Evolutionary conservation across 2,113 vertebrate genomes (phyloP).

Genomic region (Mystacornis crossleyi): DNA sequence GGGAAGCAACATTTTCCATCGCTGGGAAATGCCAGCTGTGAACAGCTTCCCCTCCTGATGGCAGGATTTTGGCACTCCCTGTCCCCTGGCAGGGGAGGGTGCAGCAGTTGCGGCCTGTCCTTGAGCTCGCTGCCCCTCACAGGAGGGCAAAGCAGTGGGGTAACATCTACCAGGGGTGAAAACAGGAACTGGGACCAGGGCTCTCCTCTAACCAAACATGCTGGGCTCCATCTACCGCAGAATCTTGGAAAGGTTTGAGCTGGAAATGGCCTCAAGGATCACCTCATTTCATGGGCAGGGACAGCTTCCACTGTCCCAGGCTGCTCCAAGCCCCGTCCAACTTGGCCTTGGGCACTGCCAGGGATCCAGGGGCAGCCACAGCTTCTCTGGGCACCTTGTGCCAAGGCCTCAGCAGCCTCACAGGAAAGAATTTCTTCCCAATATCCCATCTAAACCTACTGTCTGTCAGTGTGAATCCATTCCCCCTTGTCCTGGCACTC

Average conservation of each 20-base stretch:
- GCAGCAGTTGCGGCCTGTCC: no score
- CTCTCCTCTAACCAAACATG: background rate
- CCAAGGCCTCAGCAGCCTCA: accelerated
- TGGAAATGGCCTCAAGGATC: background rate
- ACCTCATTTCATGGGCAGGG: background rate
- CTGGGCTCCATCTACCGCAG: background rate
- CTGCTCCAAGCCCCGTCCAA: accelerated
- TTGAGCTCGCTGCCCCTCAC: background rate
- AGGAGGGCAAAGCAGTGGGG: background rate
- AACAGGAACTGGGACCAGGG: background rate
- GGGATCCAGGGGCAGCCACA: background rate
- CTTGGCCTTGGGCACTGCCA: background rate
- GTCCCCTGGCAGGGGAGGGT: background rate
- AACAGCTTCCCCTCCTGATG: background rate
- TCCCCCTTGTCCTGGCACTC: background rate
- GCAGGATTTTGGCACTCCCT: background rate
- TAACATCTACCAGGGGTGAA: no score
- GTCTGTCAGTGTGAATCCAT: background rate
- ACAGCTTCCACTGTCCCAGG: background rate
- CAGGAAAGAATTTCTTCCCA: background rate
- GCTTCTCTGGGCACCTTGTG: background rate
- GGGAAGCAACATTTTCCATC: background rate
- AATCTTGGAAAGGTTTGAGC: background rate
- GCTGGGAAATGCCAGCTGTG: background rate
- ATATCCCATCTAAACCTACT: accelerated